phyloP scores from a whole-genome alignment of 2,888 invertebrate genomes.

The Junonia oenone region DNA sequence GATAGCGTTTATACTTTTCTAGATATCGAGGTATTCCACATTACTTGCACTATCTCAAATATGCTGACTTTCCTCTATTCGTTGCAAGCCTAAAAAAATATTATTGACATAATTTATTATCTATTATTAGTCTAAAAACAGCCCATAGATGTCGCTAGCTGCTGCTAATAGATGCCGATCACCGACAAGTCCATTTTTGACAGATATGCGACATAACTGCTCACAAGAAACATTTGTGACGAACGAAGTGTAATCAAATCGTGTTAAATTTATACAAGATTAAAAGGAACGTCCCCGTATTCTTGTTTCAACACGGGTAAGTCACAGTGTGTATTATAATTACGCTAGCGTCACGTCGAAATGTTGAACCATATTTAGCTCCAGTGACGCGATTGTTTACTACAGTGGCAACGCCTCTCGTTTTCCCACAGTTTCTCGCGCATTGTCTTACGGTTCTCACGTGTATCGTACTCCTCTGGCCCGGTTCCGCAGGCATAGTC shows the following conservation, averaged over 20 bases:
- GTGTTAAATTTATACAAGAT: constrained; percentile 4
- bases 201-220: constrained; percentile 34
- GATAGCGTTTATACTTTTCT: too few relatives aligned
- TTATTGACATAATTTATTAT: too few relatives aligned
- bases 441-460: constrained; percentile 71
- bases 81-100: too few relatives aligned
- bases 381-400: constrained; percentile 79
- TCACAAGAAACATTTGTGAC: constrained; percentile 39
- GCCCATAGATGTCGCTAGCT: not conserved
- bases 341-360: constrained; percentile 10
- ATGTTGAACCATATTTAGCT: constrained; percentile 46
- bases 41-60: too few relatives aligned
- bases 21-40: too few relatives aligned
- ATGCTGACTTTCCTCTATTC: too few relatives aligned
- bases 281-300: constrained; percentile 8
- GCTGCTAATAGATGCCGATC: constrained; percentile 2
- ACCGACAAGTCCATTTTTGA: constrained; percentile 30
- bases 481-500: constrained; percentile 35
- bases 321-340: constrained; percentile 10
- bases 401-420: constrained; percentile 78
- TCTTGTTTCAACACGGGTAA: constrained; percentile 25
- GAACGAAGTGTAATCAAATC: constrained; percentile 51
- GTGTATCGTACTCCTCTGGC: constrained; percentile 53
- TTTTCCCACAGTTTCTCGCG: constrained; percentile 74
- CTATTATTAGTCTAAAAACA: too few relatives aligned